phyloP scores from a whole-genome alignment of 2,113 vertebrate species.

The Scolopax mira region DNA sequence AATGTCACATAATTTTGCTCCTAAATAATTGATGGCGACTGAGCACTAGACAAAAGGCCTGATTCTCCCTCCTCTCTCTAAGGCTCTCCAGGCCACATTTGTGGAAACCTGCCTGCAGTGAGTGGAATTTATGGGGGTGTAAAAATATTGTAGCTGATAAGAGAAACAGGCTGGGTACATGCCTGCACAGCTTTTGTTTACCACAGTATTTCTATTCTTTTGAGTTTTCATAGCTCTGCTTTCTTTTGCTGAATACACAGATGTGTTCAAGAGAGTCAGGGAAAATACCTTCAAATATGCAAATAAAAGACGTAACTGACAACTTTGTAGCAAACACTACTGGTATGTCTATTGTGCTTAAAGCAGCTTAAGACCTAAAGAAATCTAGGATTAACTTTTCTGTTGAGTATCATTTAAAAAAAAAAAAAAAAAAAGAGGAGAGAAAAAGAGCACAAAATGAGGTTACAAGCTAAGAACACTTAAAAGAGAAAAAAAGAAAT shows the following conservation, averaged over 20 bases:
- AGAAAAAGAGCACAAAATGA: neutral
- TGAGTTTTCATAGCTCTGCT: neutral
- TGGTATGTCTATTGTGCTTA: neutral
- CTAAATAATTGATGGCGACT: slow-evolving; percentile 67
- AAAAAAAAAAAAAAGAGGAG: neutral
- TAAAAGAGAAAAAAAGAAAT: slow-evolving; percentile 15
- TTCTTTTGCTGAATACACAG: slow-evolving; percentile 10
- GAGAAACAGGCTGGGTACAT: neutral
- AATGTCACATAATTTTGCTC: slow-evolving; percentile 65
- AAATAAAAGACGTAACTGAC: neutral
- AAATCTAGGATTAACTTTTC: slow-evolving; percentile 30
- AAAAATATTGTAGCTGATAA: slow-evolving; percentile 12
- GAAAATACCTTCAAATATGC: slow-evolving; percentile 3
- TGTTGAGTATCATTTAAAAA: neutral
- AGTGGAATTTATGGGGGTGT: neutral
- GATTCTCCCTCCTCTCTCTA: neutral
- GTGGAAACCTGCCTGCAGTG: neutral
- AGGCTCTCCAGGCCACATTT: neutral
- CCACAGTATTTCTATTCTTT: neutral
- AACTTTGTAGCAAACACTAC: neutral
- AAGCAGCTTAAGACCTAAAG: neutral
- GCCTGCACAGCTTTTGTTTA: neutral
- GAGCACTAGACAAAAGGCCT: slow-evolving; percentile 26
- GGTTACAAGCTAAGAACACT: neutral
- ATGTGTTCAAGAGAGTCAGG: neutral